Conservation (phyloP, 35 echinoderm and acorn worm genomes). For the Strongylocentrotus purpuratus region DNA sequence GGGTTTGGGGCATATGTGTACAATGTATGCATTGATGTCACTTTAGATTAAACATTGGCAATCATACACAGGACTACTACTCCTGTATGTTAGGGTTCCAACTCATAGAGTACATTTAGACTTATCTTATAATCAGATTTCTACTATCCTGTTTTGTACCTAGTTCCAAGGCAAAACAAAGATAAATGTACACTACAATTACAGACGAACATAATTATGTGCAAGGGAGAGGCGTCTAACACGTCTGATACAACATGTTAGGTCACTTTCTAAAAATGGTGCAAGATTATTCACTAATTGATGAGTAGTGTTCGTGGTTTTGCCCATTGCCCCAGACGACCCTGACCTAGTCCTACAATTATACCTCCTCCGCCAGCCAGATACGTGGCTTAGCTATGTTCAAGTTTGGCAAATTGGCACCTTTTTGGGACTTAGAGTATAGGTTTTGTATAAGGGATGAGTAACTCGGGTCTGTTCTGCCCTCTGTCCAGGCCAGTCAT, state of each 20-base stretch:
- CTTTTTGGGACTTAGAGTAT: background rate
- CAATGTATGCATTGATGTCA: no score
- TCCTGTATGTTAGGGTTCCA: no score
- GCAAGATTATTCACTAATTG: background rate
- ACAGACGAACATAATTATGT: background rate
- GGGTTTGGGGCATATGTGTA: background rate
- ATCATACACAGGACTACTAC: no score
- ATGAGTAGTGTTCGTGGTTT: background rate
- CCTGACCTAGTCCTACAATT: background rate
- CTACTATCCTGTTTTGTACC: no score
- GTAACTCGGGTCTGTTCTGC: background rate
- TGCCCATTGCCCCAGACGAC: background rate
- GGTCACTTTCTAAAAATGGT: background rate
- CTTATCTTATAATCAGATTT: no score
- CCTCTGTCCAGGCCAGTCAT: background rate
- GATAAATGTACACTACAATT: no score
- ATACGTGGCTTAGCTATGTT: background rate
- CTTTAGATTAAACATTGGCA: no score
- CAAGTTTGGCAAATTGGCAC: background rate
- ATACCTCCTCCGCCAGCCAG: background rate
- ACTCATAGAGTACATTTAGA: no score
- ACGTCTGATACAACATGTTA: background rate
- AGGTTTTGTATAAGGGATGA: background rate
- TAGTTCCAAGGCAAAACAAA: no score
- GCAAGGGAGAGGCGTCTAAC: background rate